Percentiles rank a stretch among this genome's conserved stretches.
Conservation (phyloP, 1,140 invertebrate genomes). For the Maconellicoccus hirsutus region DNA sequence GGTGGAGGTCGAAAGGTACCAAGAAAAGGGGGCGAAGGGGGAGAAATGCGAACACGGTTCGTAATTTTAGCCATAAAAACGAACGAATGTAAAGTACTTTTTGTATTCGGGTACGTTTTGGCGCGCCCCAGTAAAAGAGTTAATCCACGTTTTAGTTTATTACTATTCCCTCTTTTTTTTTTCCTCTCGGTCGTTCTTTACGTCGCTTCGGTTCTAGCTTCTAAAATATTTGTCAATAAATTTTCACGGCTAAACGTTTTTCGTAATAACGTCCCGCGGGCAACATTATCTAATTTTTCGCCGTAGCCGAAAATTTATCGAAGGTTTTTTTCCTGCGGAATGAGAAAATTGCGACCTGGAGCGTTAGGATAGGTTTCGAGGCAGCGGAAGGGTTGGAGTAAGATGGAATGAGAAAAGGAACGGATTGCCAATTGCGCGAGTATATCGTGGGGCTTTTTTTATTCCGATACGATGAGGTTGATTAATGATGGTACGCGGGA, state of each 20-base stretch:
- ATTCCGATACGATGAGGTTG: too few species aligned
- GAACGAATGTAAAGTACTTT: constrained; percentile 2
- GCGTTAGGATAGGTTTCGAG: too few species aligned
- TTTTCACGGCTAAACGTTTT: constrained; percentile 21
- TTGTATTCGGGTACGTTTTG: neutral
- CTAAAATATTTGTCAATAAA: constrained; percentile 20
- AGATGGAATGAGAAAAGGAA: too few species aligned
- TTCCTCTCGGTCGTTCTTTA: neutral
- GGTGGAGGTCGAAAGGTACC: too few species aligned
- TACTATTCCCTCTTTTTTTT: neutral
- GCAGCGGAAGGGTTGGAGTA: too few species aligned
- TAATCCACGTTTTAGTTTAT: constrained; percentile 9
- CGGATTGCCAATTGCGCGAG: too few species aligned
- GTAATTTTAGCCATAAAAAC: constrained; percentile 1
- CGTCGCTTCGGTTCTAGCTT: neutral
- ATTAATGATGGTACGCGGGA: too few species aligned
- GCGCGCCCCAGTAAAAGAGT: neutral
- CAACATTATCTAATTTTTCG: constrained; percentile 18
- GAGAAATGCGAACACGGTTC: neutral
- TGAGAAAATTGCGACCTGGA: too few species aligned
- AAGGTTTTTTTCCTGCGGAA: too few species aligned
- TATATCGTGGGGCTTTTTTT: too few species aligned
- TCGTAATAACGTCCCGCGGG: constrained; percentile 15
- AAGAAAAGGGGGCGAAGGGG: too few species aligned
- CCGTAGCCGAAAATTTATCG: neutral